These are phyloP conservation scores for Polydrusus cervinus DNA, from an alignment of 2,888 invertebrate genomes.

Conservation along the genomic window DNA sequence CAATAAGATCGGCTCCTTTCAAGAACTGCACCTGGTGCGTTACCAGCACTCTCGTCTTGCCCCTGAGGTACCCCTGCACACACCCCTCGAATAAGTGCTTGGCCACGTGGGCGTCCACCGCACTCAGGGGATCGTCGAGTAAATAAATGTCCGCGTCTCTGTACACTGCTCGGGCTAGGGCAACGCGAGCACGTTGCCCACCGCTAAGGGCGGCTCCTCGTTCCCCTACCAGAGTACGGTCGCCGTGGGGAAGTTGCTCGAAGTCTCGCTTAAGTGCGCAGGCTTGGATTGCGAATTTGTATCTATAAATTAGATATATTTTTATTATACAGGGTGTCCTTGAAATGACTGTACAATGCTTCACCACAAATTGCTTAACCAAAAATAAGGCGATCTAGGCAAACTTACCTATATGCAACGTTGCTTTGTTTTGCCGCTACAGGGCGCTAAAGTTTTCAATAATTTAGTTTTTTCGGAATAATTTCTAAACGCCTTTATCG, in stretches of 20 bases:
- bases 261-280: conserved; percentile 82
- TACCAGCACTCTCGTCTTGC: conserved; percentile 84
- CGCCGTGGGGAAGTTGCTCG: conserved; percentile 81
- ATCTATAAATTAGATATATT: conserved; percentile 49
- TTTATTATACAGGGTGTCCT: no score
- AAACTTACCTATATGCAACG: no score
- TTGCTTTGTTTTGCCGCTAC: no score
- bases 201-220: conserved; percentile 86
- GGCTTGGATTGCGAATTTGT: conserved; percentile 73
- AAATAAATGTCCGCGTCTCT: conserved; percentile 84
- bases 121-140: conserved; percentile 87
- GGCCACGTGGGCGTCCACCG: conserved; percentile 86
- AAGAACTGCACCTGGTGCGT: conserved; percentile 91
- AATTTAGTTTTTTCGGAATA: no score
- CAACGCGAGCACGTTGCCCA: conserved; percentile 87
- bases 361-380: no score
- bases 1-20: conserved; percentile 78
- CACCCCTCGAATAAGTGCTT: conserved; percentile 85
- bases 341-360: no score
- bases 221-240: conserved; percentile 85
- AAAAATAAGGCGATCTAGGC: no score
- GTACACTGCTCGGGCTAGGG: conserved; percentile 85
- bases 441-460: no score
- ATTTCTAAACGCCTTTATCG: no score
- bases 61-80: conserved; percentile 73